Percentiles rank a stretch among this genome's conserved stretches.
These are phyloP conservation scores for Apistogramma diplotaenia DNA, from an alignment of 2,113 vertebrate genomes.

Conservation along the genomic window DNA sequence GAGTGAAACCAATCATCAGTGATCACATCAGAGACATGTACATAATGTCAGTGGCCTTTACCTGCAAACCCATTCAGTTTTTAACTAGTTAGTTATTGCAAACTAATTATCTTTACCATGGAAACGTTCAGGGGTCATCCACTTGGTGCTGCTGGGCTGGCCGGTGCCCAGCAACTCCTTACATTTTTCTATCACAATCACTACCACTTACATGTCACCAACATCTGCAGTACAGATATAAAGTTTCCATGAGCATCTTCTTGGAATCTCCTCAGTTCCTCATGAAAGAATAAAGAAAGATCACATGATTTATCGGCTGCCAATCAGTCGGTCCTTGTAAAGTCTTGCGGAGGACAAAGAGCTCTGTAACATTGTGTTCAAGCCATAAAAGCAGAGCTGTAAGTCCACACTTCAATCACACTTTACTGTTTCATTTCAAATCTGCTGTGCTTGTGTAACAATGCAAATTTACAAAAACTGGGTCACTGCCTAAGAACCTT, in stretches of 20 bases:
- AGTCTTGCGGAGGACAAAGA: fast-evolving
- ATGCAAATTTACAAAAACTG: not conserved
- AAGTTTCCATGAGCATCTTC: not conserved
- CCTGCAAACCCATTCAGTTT: no score
- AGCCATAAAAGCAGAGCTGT: not conserved
- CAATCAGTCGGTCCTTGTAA: not conserved
- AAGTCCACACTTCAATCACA: not conserved
- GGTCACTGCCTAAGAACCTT: not conserved
- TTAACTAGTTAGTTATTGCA: no score
- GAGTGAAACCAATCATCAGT: no score
- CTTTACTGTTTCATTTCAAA: not conserved
- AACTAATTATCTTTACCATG: no score
- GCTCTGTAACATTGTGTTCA: not conserved
- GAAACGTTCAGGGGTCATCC: no score
- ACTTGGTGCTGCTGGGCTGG: no score
- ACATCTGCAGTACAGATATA: not conserved
- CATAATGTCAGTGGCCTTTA: no score
- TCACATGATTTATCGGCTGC: not conserved
- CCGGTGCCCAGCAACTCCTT: not conserved
- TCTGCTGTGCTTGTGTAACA: not conserved
- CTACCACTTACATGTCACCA: not conserved
- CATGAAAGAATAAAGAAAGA: not conserved
- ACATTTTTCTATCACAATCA: not conserved
- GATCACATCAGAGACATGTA: no score
- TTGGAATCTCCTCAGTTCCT: not conserved